Conservation (phyloP, 92 coral and sea anemone genomes). For the Diadumene lineata region DNA sequence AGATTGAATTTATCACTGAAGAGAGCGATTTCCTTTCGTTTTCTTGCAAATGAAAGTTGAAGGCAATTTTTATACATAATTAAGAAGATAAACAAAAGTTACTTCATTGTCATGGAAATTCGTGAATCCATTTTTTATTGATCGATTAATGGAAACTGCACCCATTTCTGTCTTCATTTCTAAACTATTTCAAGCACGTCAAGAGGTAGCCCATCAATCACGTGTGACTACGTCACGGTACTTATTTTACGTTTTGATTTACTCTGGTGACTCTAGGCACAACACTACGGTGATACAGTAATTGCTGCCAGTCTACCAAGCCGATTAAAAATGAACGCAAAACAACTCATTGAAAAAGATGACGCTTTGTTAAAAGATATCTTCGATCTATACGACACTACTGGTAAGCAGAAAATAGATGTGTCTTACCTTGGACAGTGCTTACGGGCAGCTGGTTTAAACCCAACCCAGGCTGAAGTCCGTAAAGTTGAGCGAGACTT, state of each 20-base stretch:
- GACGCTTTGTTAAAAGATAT: conserved; percentile 82
- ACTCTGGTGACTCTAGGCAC: background rate
- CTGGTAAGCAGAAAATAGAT: conserved; percentile 79
- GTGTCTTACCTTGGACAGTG: conserved; percentile 81
- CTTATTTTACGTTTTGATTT: conserved; percentile 22
- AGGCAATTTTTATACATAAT: background rate
- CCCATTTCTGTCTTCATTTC: conserved; percentile 5
- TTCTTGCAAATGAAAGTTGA: background rate
- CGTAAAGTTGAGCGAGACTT: conserved; percentile 87
- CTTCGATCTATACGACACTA: conserved; percentile 82
- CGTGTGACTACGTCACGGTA: conserved; percentile 3
- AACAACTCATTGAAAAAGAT: conserved; percentile 44
- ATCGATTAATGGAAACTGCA: background rate
- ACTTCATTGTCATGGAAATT: background rate
- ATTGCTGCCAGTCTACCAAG: background rate
- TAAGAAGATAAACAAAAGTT: background rate
- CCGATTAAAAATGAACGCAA: background rate
- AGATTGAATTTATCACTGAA: background rate
- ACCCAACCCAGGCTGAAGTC: conserved; percentile 90
- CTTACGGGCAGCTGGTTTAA: conserved; percentile 83
- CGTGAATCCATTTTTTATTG: too few relatives aligned
- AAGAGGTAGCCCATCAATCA: background rate
- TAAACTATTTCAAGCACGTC: background rate
- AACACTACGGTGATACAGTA: background rate
- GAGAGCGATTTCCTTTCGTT: background rate